Conservation (phyloP, 2,888 invertebrate species). For the Drosophila leonis region DNA sequence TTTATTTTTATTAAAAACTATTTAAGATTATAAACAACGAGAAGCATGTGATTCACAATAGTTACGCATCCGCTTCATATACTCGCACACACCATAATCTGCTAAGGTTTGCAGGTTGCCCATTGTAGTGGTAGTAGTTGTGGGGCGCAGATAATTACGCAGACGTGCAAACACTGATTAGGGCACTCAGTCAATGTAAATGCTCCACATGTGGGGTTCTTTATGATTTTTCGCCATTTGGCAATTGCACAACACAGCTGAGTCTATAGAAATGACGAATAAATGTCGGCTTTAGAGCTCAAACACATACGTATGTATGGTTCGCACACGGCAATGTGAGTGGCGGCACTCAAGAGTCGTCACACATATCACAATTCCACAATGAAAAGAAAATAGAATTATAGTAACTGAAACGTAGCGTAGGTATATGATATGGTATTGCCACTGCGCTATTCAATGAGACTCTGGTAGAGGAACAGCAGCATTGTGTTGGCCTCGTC, state of each 20-base stretch:
- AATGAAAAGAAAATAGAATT: constrained; percentile 38
- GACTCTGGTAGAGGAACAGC: constrained; percentile 39
- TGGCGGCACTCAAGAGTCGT: background rate
- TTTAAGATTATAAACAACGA: background rate
- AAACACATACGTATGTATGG: constrained; percentile 15
- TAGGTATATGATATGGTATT: constrained; percentile 18
- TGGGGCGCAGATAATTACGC: constrained; percentile 23
- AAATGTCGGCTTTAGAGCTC: constrained; percentile 6
- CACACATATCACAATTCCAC: constrained; percentile 17
- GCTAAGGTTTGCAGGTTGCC: constrained; percentile 40
- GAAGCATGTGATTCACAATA: constrained; percentile 1
- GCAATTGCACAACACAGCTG: constrained; percentile 36
- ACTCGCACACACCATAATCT: constrained; percentile 50
- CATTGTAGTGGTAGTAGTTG: constrained; percentile 21
- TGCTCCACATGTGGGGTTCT: constrained; percentile 20
- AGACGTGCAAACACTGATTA: constrained; percentile 36
- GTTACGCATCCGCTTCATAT: background rate
- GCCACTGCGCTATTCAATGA: constrained; percentile 33
- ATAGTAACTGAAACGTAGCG: constrained; percentile 39
- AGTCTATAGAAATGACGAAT: constrained; percentile 7
- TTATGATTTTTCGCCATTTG: constrained; percentile 26
- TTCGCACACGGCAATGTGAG: constrained; percentile 4
- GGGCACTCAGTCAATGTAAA: constrained; percentile 23
- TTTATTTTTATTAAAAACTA: background rate
- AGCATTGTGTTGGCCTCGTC: constrained; percentile 34